A percentile compares a stretch with the other conserved stretches of the same genome.
These are phyloP conservation scores for Heterohyrax brucei DNA, from an alignment of 2,797 vertebrate species.

Conservation along the genomic window DNA sequence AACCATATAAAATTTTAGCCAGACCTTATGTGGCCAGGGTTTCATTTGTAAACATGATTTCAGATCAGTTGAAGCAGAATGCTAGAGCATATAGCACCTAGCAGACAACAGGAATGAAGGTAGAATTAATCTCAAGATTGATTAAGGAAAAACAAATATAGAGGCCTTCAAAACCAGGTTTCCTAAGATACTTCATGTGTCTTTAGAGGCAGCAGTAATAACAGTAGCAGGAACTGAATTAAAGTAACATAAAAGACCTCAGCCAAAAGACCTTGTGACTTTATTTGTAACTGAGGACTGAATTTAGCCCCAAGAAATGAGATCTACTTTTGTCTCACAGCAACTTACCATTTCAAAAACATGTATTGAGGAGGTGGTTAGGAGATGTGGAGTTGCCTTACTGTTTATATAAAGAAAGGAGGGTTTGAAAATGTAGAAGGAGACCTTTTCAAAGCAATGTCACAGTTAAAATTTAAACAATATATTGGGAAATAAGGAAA, in stretches of 20 bases:
- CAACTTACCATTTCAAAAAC: conserved; percentile 79
- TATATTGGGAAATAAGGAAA: conserved; percentile 70
- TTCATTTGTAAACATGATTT: conserved; percentile 72
- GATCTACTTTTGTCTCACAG: conserved; percentile 75
- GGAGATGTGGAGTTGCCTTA: conserved; percentile 52
- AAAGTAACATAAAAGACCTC: conserved; percentile 70
- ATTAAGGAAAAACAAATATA: conserved; percentile 71
- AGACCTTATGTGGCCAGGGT: conserved; percentile 48
- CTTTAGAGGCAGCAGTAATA: conserved; percentile 50
- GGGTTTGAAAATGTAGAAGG: conserved; percentile 66
- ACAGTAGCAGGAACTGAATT: conserved; percentile 71
- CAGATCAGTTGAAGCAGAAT: conserved; percentile 62
- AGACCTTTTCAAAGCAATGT: conserved; percentile 70
- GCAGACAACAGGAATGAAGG: conserved; percentile 30
- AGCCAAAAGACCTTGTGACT: conserved; percentile 61
- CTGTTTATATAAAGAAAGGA: conserved; percentile 67
- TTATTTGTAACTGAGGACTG: conserved; percentile 66
- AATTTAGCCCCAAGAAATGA: conserved; percentile 77
- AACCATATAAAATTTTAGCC: conserved; percentile 28
- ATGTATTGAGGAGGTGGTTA: conserved; percentile 67
- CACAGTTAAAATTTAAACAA: conserved; percentile 74
- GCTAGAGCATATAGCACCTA: conserved; percentile 44
- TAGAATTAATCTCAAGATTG: conserved; percentile 64
- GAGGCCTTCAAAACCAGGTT: conserved; percentile 45
- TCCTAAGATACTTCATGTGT: conserved; percentile 65